Conservation (phyloP, 2,888 invertebrate species). For the Campoplex capitator region DNA sequence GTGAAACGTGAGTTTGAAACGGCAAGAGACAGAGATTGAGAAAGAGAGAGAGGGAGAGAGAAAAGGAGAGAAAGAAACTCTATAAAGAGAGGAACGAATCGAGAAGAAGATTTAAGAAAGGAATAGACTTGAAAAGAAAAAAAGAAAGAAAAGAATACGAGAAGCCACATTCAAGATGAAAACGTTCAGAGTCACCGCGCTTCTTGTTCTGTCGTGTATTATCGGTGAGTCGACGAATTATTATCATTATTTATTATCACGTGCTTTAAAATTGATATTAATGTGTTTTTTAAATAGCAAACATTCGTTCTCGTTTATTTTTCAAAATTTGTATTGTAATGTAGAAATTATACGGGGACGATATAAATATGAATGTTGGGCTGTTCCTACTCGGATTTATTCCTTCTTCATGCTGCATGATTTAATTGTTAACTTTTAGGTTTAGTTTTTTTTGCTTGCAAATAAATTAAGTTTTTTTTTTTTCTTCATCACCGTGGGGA, state of each 20-base stretch:
- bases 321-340: background rate
- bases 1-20: slow-evolving; percentile 40
- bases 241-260: slow-evolving; percentile 38
- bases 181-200: slow-evolving; percentile 72
- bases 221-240: slow-evolving; percentile 78
- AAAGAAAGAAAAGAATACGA: slow-evolving; percentile 18
- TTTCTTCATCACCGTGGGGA: background rate
- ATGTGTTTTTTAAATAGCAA: background rate
- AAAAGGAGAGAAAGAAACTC: no score
- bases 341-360: background rate
- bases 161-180: slow-evolving; percentile 73
- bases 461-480: background rate
- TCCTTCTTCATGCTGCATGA: background rate
- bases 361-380: background rate
- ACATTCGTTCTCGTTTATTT: background rate
- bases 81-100: no score
- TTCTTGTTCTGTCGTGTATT: slow-evolving; percentile 76
- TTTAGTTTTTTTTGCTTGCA: background rate
- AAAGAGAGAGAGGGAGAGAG: background rate
- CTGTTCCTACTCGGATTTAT: background rate
- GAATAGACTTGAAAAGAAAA: slow-evolving; percentile 16
- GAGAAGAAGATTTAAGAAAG: slow-evolving; percentile 1
- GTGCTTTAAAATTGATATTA: background rate
- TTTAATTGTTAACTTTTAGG: slow-evolving; percentile 8
- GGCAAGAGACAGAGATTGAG: background rate